phyloP scores from a whole-genome alignment of 2,113 vertebrate genomes.

The Psilopsiagon aurifrons region DNA sequence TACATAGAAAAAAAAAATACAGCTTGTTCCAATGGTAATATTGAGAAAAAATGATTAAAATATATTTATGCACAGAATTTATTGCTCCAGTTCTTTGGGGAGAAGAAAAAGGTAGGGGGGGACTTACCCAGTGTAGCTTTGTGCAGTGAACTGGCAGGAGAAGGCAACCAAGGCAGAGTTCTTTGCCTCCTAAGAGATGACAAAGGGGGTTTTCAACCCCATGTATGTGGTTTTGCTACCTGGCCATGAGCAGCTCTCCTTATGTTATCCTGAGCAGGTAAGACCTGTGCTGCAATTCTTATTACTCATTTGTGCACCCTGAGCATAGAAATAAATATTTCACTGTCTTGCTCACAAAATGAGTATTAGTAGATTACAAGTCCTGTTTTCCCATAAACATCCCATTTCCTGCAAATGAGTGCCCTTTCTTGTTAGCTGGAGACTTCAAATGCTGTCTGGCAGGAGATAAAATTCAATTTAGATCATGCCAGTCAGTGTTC shows the following conservation, averaged over 20 bases:
- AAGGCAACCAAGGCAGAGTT: not conserved
- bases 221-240: not conserved
- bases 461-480: not conserved
- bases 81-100: not conserved
- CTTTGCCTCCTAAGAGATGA: not conserved
- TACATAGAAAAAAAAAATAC: not conserved
- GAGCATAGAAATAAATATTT: not conserved
- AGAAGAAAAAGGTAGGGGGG: not conserved
- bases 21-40: not conserved
- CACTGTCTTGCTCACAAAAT: not conserved
- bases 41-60: not conserved
- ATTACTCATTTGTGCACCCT: not conserved
- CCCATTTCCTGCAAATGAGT: not conserved
- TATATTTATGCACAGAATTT: not conserved
- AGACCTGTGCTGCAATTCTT: not conserved
- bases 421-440: not conserved
- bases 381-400: not conserved
- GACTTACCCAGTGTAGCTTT: not conserved
- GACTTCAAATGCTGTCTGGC: not conserved
- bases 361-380: not conserved
- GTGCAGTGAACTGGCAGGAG: not conserved
- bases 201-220: not conserved
- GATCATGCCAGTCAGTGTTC: not conserved
- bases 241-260: not conserved
- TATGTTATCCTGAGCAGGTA: not conserved